phyloP scores from a whole-genome alignment of 2,888 invertebrate genomes.

The Morpho helenor region DNA sequence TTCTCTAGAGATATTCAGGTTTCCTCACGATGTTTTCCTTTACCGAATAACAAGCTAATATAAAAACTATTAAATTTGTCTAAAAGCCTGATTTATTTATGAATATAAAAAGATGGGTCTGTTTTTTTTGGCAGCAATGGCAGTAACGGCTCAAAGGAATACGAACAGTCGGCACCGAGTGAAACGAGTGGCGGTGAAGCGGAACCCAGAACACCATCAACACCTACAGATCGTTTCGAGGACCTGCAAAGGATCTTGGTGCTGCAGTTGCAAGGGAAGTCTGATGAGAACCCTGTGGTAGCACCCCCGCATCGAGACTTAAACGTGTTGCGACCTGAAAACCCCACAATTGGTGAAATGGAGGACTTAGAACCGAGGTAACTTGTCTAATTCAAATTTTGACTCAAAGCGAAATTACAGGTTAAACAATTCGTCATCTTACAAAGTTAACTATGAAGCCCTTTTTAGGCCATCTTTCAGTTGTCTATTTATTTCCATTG shows the following conservation, averaged over 20 bases:
- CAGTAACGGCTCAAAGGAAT: conserved; percentile 65
- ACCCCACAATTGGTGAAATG: conserved; percentile 85
- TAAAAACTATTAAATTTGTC: too few relatives aligned
- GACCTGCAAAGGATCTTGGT: conserved; percentile 80
- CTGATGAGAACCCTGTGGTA: conserved; percentile 71
- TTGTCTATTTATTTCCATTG: too few relatives aligned
- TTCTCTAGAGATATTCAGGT: too few relatives aligned
- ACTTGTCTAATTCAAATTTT: background rate
- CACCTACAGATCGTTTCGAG: conserved; percentile 79
- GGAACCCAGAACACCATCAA: conserved; percentile 56
- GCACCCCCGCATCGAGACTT: conserved; percentile 75
- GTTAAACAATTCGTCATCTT: too few relatives aligned
- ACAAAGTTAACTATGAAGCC: too few relatives aligned
- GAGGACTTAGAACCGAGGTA: conserved; percentile 80
- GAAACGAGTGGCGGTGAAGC: conserved; percentile 60
- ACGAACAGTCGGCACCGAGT: conserved; percentile 66
- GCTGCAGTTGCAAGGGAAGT: conserved; percentile 70
- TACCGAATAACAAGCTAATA: too few relatives aligned
- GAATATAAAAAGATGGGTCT: too few relatives aligned
- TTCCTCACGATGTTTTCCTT: too few relatives aligned
- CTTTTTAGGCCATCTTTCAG: too few relatives aligned
- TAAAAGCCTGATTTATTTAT: too few relatives aligned
- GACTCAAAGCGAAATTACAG: too few relatives aligned
- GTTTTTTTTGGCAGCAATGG: conserved; percentile 47
- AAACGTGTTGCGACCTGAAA: conserved; percentile 75